Evolutionary conservation across 2,797 vertebrate genomes (phyloP), one percentile per base, ranked within the genome.

Genomic region (Sebastes vulpes): DNA sequence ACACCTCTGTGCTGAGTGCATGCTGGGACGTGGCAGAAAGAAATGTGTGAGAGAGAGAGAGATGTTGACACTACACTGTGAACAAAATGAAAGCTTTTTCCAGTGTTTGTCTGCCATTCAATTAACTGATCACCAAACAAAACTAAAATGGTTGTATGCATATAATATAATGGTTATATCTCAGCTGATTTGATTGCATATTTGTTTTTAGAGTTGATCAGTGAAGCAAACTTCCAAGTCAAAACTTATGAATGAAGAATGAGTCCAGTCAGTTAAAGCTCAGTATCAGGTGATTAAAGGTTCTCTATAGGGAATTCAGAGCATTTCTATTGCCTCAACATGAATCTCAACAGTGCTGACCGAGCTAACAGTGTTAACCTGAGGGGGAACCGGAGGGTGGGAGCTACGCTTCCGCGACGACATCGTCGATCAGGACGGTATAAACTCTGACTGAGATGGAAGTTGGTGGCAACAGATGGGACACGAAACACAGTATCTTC

Each of bases 371-470:
- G 42, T 18, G 16, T 46, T 46, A 18, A 46, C 42, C 42, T 46
- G 6, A 8, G 42, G 42, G 16, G 6, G 42, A 46, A 46, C 1
- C 0, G 16, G 38, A 42, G 1, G 42, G 16, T 18, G 16, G 42
- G 42, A 18, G 42, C 16, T 46, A 18, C 16, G 6, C 42, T 46
- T 46, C 16, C 6, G 6, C 2, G 6, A 18, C 0, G 14, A 42
- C 38, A 0, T 42, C 3, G 0, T 0, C 6, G 14, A 1, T 42
- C 14, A 1, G 3, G 38, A 42, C 14, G 14, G 38, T 0, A 18
- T 42, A 42, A 42, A 42, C 38, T 42, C 38, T 42, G 6, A 0
- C 14, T 42, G 38, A 42, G 38, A 42, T 42, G 38, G 38, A 42
- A 1, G 38, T 14, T 42, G 38, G 38, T 0, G 38, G 38, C 38